Evolutionary conservation across 2,888 invertebrate genomes (phyloP).

Genomic region (Napeogenes sylphis): DNA sequence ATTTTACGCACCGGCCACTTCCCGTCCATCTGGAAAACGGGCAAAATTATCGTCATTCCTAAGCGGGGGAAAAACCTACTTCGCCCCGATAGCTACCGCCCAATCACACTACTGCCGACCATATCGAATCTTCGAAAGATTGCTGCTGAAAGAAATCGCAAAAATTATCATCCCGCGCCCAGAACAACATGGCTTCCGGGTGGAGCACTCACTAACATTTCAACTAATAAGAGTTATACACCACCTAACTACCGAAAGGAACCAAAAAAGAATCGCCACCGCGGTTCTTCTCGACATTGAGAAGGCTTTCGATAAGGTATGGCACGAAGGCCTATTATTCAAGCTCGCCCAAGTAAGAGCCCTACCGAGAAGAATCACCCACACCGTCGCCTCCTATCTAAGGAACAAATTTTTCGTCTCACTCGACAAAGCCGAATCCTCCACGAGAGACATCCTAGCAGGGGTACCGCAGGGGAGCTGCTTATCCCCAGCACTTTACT

Average conservation of each 20-base stretch:
- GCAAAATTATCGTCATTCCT: no score
- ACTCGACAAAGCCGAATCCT: slow-evolving; percentile 19
- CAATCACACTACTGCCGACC: no score
- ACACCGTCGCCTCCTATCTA: slow-evolving; percentile 30
- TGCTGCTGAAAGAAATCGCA: no score
- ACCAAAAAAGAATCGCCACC: slow-evolving; percentile 22
- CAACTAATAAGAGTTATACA: slow-evolving; percentile 32
- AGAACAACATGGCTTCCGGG: slow-evolving; percentile 26
- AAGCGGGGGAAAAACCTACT: no score
- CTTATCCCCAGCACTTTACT: slow-evolving; percentile 27
- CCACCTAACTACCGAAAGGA: slow-evolving; percentile 21
- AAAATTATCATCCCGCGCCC: slow-evolving; percentile 8
- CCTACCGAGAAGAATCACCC: slow-evolving; percentile 14
- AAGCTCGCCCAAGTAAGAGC: slow-evolving; percentile 25
- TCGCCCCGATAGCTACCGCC: no score
- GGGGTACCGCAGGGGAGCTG: slow-evolving; percentile 25
- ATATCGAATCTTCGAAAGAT: no score
- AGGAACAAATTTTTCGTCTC: slow-evolving; percentile 29
- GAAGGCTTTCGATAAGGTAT: slow-evolving; percentile 41
- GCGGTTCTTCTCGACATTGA: slow-evolving; percentile 34
- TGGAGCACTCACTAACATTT: slow-evolving; percentile 28
- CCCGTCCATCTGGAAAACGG: no score
- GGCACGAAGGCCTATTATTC: slow-evolving; percentile 38
- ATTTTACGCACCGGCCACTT: no score
- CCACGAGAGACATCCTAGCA: slow-evolving; percentile 21